These are phyloP conservation scores for Phaethon lepturus DNA, from an alignment of 2,113 vertebrate species.

Conservation along the genomic window DNA sequence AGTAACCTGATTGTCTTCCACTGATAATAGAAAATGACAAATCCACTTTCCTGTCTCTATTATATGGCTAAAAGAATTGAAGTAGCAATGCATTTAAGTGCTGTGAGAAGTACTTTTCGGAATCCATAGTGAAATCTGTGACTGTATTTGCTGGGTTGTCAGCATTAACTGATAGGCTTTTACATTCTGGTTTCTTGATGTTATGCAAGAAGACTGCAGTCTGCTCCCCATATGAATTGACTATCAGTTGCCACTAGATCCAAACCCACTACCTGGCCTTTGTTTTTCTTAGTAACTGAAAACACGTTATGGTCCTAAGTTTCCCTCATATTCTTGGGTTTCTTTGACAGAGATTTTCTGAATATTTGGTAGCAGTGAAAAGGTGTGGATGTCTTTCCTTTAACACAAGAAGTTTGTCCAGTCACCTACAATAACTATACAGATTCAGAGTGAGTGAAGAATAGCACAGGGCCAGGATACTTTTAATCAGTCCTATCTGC, in stretches of 20 bases:
- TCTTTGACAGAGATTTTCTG: background rate
- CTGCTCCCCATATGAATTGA: background rate
- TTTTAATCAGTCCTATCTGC: background rate
- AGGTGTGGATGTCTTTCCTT: background rate
- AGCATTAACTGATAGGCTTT: background rate
- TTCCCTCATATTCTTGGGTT: background rate
- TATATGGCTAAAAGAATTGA: background rate
- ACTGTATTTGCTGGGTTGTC: background rate
- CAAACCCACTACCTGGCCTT: background rate
- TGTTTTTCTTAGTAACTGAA: background rate
- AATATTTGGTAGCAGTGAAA: slow-evolving; percentile 20
- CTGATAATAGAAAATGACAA: background rate
- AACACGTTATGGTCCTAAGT: background rate
- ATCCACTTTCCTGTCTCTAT: background rate
- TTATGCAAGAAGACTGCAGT: background rate
- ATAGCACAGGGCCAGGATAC: background rate
- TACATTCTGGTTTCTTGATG: background rate
- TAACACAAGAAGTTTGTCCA: background rate
- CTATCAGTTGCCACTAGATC: background rate
- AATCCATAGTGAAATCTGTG: background rate
- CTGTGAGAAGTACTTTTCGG: background rate
- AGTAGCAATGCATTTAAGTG: background rate
- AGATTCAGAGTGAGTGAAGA: background rate
- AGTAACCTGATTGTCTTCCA: background rate
- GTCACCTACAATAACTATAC: background rate